Evolutionary conservation across 2,888 invertebrate genomes (phyloP).

Genomic region (Panzeria rudis): DNA sequence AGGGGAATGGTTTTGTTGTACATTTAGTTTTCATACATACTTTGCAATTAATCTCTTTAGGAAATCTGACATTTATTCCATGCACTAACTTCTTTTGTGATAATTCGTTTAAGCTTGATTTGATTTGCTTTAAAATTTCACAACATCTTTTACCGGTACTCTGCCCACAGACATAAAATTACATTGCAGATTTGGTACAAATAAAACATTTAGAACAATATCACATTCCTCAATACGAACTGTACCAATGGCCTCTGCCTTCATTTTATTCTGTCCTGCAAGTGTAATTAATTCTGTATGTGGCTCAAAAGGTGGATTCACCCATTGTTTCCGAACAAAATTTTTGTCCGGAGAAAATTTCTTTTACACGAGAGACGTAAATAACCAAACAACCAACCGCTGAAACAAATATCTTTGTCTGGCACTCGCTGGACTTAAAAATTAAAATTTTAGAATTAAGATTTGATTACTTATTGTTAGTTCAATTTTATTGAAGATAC

Average conservation of each 20-base stretch:
- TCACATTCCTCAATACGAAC: conserved; percentile 21
- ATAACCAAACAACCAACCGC: too few relatives aligned
- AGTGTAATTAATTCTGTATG: conserved; percentile 31
- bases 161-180: conserved; percentile 59
- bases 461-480: too few relatives aligned
- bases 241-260: conserved; percentile 44
- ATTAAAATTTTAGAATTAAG: too few relatives aligned
- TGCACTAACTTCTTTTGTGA: conserved; percentile 33
- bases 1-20: conserved; percentile 41
- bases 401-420: too few relatives aligned
- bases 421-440: too few relatives aligned
- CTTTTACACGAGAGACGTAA: too few relatives aligned
- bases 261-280: conserved; percentile 38
- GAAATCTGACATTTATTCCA: conserved; percentile 46
- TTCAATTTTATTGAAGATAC: too few relatives aligned
- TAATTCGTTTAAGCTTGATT: conserved; percentile 39
- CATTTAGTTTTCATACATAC: conserved; percentile 57
- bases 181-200: conserved; percentile 46
- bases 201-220: conserved; percentile 46
- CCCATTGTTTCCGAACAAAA: too few relatives aligned
- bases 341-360: too few relatives aligned
- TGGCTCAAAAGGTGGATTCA: conserved; percentile 25
- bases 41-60: conserved; percentile 39
- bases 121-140: conserved; percentile 30
- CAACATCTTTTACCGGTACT: conserved; percentile 29